Percentiles rank a stretch among this genome's conserved stretches.
Conservation (phyloP, 2,888 invertebrate genomes). For the Magallana nippona region DNA sequence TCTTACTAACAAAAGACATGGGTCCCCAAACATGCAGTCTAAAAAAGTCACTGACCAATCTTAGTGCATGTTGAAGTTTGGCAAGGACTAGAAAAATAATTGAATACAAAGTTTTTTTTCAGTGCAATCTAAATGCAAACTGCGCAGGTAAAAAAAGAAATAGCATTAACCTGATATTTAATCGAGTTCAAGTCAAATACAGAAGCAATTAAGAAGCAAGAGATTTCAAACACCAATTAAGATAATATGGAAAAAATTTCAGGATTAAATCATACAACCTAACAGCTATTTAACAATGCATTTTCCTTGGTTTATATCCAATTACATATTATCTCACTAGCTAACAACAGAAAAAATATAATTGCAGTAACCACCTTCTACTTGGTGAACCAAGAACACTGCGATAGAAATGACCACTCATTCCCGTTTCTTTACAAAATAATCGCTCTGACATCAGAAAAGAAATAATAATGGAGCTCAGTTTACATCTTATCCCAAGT, state of each 20-base stretch:
- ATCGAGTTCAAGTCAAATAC: no score
- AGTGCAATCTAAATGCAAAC: no score
- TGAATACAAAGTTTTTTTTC: no score
- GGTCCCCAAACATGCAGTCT: no score
- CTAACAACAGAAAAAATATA: not conserved
- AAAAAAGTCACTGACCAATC: no score
- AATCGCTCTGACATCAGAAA: not conserved
- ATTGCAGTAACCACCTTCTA: not conserved
- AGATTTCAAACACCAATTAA: not conserved
- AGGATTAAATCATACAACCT: constrained; percentile 16
- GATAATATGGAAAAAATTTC: constrained; percentile 14
- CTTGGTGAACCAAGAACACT: not conserved
- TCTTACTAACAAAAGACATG: no score
- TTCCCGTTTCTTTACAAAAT: not conserved
- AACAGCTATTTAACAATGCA: not conserved
- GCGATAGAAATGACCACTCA: not conserved
- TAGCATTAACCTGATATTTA: no score
- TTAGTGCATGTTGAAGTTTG: no score
- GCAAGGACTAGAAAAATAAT: no score
- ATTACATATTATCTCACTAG: not conserved
- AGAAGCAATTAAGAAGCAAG: not conserved
- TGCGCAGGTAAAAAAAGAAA: no score
- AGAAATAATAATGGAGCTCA: constrained; percentile 4
- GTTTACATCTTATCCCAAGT: not conserved
- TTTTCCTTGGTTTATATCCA: constrained; percentile 1